These are phyloP conservation scores for Metopolophium dirhodum DNA, from an alignment of 1,140 invertebrate species.

Conservation along the genomic window DNA sequence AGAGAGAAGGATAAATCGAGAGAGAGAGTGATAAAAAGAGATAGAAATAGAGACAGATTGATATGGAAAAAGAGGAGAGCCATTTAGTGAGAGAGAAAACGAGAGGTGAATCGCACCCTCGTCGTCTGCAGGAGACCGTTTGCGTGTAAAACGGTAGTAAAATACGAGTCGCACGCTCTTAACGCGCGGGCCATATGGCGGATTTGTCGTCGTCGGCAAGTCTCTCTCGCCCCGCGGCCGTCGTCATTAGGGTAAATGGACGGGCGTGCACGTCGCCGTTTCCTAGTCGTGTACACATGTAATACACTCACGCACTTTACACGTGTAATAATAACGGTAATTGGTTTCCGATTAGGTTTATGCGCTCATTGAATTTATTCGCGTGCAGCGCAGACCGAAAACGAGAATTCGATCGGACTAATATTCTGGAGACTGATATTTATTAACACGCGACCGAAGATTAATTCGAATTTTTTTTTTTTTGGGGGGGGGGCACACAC, in stretches of 20 bases:
- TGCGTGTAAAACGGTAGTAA: conserved; percentile 33
- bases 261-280: neutral
- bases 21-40: no score
- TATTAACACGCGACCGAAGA: neutral
- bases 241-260: conserved; percentile 9
- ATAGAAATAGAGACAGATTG: neutral
- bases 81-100: neutral
- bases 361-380: neutral
- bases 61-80: no score
- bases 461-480: neutral
- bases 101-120: neutral
- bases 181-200: neutral
- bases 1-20: no score
- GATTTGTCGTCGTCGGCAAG: conserved; percentile 12
- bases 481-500: no score
- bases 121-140: neutral
- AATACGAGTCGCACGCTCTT: neutral
- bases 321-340: conserved; percentile 10
- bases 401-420: neutral
- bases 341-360: conserved; percentile 22
- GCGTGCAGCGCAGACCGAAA: neutral
- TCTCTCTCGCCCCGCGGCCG: neutral
- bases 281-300: neutral
- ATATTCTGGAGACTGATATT: neutral
- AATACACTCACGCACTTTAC: neutral